Evolutionary conservation across 1,140 invertebrate species (phyloP).

Genomic region (Papilio glaucus): DNA sequence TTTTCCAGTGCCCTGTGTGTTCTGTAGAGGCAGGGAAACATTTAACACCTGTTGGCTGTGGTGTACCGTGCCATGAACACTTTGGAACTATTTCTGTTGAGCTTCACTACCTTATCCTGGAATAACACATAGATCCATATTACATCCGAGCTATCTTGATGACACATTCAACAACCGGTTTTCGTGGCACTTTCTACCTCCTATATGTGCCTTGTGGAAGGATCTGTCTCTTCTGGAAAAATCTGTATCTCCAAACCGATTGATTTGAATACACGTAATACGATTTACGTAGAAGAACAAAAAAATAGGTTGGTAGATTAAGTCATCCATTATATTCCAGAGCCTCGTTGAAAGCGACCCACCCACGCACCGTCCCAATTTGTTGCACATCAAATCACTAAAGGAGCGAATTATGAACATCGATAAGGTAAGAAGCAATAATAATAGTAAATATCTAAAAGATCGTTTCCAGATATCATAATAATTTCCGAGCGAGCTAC

Average conservation of each 20-base stretch:
- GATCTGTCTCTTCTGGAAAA: background rate
- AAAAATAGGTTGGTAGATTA: background rate
- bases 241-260: slow-evolving; percentile 5
- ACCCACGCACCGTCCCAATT: slow-evolving; percentile 54
- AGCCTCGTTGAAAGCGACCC: slow-evolving; percentile 63
- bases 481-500: slow-evolving; percentile 29
- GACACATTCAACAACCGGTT: too few relatives aligned
- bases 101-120: too few relatives aligned
- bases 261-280: too few relatives aligned
- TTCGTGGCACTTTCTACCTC: too few relatives aligned
- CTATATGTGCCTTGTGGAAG: background rate
- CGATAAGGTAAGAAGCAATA: slow-evolving; percentile 53
- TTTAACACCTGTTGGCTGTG: too few relatives aligned
- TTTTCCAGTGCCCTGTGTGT: too few relatives aligned
- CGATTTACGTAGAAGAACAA: background rate
- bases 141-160: too few relatives aligned
- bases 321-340: slow-evolving; percentile 49
- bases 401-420: slow-evolving; percentile 63
- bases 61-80: too few relatives aligned
- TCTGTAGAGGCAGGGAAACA: too few relatives aligned
- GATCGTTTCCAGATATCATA: slow-evolving; percentile 36
- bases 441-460: slow-evolving; percentile 26
- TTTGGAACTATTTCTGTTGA: too few relatives aligned
- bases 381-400: slow-evolving; percentile 64
- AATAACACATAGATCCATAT: too few relatives aligned